These are phyloP conservation scores for Leptonema lineaticorne DNA, from an alignment of 1,140 invertebrate species.

Conservation along the genomic window DNA sequence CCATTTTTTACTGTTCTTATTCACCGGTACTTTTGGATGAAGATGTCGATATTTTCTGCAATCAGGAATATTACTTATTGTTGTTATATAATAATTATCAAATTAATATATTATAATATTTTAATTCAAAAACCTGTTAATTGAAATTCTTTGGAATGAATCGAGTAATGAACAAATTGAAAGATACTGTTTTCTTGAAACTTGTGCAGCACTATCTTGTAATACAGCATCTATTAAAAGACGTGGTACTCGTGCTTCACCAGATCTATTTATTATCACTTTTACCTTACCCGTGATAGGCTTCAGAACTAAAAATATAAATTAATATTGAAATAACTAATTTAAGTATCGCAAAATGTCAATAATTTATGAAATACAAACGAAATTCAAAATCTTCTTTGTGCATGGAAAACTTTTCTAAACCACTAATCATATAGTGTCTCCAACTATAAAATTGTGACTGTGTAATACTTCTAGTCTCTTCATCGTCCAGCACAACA, in stretches of 20 bases:
- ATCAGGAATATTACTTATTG: constrained; percentile 33
- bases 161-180: constrained; percentile 66
- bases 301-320: constrained; percentile 61
- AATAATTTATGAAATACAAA: constrained; percentile 52
- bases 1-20: constrained; percentile 61
- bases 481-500: constrained; percentile 53
- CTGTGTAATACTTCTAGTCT: constrained; percentile 57
- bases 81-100: constrained; percentile 19
- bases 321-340: constrained; percentile 2
- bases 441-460: constrained; percentile 66
- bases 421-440: constrained; percentile 67
- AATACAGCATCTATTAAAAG: constrained; percentile 74
- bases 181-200: constrained; percentile 73
- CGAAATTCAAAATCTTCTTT: constrained; percentile 73
- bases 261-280: constrained; percentile 74
- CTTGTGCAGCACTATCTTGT: constrained; percentile 73
- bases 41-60: constrained; percentile 58
- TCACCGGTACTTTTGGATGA: constrained; percentile 54
- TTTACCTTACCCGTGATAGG: constrained; percentile 79
- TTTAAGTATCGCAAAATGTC: neutral
- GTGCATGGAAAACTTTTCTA: constrained; percentile 76
- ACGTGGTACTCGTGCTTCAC: constrained; percentile 68
- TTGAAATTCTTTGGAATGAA: constrained; percentile 66
- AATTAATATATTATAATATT: constrained; percentile 35
- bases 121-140: constrained; percentile 61